Base-by-base conservation (phyloP, 2,113 vertebrate species). In the Ariopsis seemanni region DNA sequence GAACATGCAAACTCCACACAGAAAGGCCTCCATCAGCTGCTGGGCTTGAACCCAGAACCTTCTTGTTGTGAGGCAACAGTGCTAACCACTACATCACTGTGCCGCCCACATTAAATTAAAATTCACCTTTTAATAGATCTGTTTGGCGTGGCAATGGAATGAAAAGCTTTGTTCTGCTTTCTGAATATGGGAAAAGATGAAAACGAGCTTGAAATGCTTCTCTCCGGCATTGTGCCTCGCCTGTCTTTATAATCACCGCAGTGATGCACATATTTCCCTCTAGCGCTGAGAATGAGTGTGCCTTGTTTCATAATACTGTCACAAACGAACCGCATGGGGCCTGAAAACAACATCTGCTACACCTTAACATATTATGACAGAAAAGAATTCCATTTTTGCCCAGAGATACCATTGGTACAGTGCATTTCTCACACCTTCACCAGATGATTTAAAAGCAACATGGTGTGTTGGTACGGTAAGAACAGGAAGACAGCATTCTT, bases 231-330 rank as follows among this genome's bases (percentile, higher is more conserved):
- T 34, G 30, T 34, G 74, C 82, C 63, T 42, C 78, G 55, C 50
- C 10, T 86, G 58, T 86, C 83, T 72, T 74, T 62, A 77, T 88
- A 90, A 90, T 88, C 63, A 86, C 55, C 20, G 7, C 72, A 78
- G 84, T 71, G 86, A 83, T 83, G 65, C 85, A 84, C 58, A 86
- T 84, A 84, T 80, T 84, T 88, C 87, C 82, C 74, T n/a, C 87
- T 42, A 67, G 81, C 82, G 78, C 82, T 58, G 27, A 63, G 27
- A 77, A 62, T 53, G 80, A 86, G 50, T 85, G 25, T 84, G 84
- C 42, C 84, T 60, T 88, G 87, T 84, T 84, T 88, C 53, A 52
- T 81, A 86, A 81, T 52, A 14, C 87, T 86, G 78, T 88, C 85
- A 90, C 89, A 84, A 90, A 55, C 5, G 7, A 86, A 62, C 83